These are phyloP conservation scores for Rotaria socialis DNA, from an alignment of 2,888 invertebrate species.

Conservation along the genomic window DNA sequence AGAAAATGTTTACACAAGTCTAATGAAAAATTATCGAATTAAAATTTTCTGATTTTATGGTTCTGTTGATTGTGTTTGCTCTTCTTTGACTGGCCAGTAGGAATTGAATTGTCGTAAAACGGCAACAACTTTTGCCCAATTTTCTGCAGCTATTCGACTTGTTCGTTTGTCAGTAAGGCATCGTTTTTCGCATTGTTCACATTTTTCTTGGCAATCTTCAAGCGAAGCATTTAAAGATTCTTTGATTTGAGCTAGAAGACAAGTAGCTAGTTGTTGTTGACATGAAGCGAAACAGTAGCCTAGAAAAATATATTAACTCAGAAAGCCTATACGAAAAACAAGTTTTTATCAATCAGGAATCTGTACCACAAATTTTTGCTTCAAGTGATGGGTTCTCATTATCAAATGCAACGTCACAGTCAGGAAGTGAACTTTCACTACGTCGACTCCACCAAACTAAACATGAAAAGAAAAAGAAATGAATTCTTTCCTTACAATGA, in stretches of 20 bases:
- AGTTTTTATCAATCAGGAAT: not conserved
- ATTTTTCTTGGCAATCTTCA: not conserved
- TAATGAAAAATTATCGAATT: too few species aligned
- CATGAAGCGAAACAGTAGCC: not conserved
- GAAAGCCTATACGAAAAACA: too few species aligned
- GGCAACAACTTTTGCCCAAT: not conserved
- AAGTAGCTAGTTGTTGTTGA: not conserved
- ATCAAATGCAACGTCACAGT: not conserved
- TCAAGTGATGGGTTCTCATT: not conserved
- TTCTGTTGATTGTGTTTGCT: too few species aligned
- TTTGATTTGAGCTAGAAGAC: not conserved
- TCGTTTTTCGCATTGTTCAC: not conserved
- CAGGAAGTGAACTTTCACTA: not conserved
- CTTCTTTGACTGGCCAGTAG: too few species aligned
- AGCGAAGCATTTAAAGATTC: not conserved
- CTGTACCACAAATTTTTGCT: conserved; percentile 37
- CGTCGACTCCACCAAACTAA: conserved; percentile 21
- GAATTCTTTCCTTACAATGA: too few species aligned
- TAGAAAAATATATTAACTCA: not conserved
- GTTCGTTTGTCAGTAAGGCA: not conserved
- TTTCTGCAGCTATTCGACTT: not conserved
- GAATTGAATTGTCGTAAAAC: not conserved
- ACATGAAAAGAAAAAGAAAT: not conserved
- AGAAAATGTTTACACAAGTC: too few species aligned
- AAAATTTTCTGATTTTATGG: too few species aligned